phyloP scores from a whole-genome alignment of 1,140 invertebrate species.

The Ectropis grisescens region DNA sequence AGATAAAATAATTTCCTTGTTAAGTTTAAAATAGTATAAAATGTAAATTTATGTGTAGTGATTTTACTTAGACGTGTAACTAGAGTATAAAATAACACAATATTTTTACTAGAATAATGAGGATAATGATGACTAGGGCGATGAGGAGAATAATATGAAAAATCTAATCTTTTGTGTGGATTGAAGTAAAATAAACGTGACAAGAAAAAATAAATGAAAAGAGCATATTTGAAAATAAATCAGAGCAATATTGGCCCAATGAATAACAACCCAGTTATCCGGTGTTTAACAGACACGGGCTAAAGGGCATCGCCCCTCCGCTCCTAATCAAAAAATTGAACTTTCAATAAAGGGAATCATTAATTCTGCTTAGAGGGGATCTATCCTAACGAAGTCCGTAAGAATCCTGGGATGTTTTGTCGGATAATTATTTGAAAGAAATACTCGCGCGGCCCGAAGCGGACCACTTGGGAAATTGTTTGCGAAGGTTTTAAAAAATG shows the following conservation, averaged over 20 bases:
- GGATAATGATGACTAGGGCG: too few relatives aligned
- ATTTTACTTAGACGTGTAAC: too few relatives aligned
- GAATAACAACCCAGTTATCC: slow-evolving; percentile 63
- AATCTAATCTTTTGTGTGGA: too few relatives aligned
- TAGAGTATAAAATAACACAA: too few relatives aligned
- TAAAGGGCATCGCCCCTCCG: slow-evolving; percentile 27
- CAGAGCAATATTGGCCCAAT: slow-evolving; percentile 55
- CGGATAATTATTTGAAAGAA: slow-evolving; percentile 65
- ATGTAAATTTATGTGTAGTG: too few relatives aligned
- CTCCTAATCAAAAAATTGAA: slow-evolving; percentile 65
- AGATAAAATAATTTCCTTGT: too few relatives aligned
- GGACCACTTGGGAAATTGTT: slow-evolving; percentile 25
- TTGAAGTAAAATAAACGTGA: too few relatives aligned
- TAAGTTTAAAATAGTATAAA: too few relatives aligned
- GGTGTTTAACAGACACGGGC: slow-evolving; percentile 52
- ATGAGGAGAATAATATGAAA: too few relatives aligned
- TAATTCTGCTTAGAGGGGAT: slow-evolving; percentile 62
- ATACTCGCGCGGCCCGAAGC: slow-evolving; percentile 29
- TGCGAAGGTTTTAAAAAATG: slow-evolving; percentile 8
- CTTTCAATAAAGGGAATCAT: slow-evolving; percentile 66
- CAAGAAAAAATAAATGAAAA: too few relatives aligned
- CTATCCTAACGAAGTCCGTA: slow-evolving; percentile 60
- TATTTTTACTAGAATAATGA: too few relatives aligned
- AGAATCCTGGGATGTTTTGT: slow-evolving; percentile 58
- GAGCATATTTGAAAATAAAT: slow-evolving; percentile 30